These are phyloP conservation scores for Mellilla xanthometata DNA, from an alignment of 2,888 invertebrate species.

Conservation along the genomic window DNA sequence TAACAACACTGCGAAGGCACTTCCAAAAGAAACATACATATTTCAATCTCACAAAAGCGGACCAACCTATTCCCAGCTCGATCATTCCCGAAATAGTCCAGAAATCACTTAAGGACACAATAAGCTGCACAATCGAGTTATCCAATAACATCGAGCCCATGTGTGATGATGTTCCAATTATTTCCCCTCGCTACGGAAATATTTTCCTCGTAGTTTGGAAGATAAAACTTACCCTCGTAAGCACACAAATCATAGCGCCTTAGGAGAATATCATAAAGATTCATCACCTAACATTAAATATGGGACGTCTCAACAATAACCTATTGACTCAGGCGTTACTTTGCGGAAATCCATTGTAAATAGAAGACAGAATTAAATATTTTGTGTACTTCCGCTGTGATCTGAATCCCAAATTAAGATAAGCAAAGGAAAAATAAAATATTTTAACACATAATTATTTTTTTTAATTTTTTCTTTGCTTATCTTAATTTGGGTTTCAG, in stretches of 20 bases:
- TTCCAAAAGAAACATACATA: slow-evolving; percentile 1
- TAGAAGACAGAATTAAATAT: no score
- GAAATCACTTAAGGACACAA: slow-evolving; percentile 22
- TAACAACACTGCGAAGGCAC: no score
- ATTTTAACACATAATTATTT: no score
- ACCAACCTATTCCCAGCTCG: slow-evolving; percentile 2
- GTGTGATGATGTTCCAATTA: slow-evolving; percentile 43
- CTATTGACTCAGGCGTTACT: no score
- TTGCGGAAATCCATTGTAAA: no score
- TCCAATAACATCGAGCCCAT: slow-evolving; percentile 34
- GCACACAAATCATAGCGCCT: slow-evolving; percentile 21
- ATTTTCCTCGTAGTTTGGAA: slow-evolving; percentile 35
- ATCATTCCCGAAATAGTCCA: slow-evolving; percentile 10
- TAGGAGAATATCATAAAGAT: slow-evolving; percentile 4
- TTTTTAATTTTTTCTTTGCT: no score
- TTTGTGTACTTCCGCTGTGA: no score
- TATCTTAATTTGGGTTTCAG: no score
- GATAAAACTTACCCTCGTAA: slow-evolving; percentile 5
- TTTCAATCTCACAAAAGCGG: slow-evolving; percentile 1
- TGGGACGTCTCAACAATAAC: no score
- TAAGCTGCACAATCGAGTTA: slow-evolving; percentile 28
- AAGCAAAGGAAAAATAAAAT: no score
- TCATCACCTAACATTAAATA: no score
- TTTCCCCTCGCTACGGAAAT: slow-evolving; percentile 30
- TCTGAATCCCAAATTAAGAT: no score